These are phyloP conservation scores for Sminthopsis crassicaudata DNA, from an alignment of 2,113 vertebrate genomes.

Conservation along the genomic window DNA sequence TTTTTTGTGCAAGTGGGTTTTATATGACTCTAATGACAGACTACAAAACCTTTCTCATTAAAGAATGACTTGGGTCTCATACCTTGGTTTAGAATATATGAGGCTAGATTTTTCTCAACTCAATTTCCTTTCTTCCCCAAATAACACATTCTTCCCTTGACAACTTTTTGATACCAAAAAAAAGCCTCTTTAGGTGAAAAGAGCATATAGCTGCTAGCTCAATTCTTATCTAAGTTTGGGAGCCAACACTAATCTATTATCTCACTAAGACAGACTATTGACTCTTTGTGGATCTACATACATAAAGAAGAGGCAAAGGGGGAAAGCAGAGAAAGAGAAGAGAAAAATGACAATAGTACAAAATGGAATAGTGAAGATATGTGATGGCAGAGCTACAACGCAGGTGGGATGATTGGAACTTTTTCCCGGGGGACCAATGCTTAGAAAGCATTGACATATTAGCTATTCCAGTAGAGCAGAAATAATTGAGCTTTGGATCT, in stretches of 20 bases:
- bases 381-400: neutral
- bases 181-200: neutral
- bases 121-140: conserved; percentile 39
- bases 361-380: neutral
- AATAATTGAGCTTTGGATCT: neutral
- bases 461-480: neutral
- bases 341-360: neutral
- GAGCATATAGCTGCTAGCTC: neutral
- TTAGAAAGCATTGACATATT: neutral
- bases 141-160: conserved; percentile 1
- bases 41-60: conserved; percentile 24
- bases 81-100: conserved; percentile 38
- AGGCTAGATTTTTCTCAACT: conserved; percentile 48
- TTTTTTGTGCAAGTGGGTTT: conserved; percentile 4
- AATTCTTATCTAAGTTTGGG: neutral
- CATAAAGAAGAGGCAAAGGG: neutral
- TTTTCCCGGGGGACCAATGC: neutral
- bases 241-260: neutral
- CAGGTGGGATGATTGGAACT: neutral
- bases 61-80: conserved; percentile 31
- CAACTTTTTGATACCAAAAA: neutral
- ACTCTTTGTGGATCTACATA: neutral
- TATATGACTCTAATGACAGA: conserved; percentile 18
- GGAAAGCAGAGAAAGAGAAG: neutral
- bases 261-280: neutral